Conservation (phyloP, 2,888 invertebrate genomes). For the Scaptomyza parva region DNA sequence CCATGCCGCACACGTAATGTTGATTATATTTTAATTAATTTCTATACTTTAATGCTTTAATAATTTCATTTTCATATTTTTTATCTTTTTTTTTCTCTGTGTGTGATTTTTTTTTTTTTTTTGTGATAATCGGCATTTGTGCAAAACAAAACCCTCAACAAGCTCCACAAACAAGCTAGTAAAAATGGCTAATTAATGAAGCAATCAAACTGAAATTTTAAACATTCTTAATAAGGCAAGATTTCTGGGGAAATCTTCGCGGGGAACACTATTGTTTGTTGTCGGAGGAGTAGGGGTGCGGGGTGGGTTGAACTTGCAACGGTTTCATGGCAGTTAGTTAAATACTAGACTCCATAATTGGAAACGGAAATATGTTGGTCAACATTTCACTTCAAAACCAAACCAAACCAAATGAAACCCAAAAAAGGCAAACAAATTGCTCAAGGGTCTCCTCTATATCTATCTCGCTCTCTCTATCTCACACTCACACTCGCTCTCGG, state of each 20-base stretch:
- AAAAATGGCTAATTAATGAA: background rate
- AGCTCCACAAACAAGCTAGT: background rate
- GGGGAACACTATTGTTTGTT: too few relatives aligned
- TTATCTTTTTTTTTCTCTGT: slow-evolving; percentile 5
- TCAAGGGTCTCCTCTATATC: background rate
- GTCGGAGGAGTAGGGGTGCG: too few relatives aligned
- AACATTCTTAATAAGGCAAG: background rate
- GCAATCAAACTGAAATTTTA: background rate
- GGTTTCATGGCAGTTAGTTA: slow-evolving; percentile 40
- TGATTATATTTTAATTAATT: slow-evolving; percentile 83
- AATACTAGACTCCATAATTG: slow-evolving; percentile 49
- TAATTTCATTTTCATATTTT: slow-evolving; percentile 63
- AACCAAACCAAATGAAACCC: slow-evolving; percentile 26
- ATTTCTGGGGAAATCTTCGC: too few relatives aligned
- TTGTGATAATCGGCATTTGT: slow-evolving; percentile 33
- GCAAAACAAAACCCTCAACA: background rate
- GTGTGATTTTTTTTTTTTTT: background rate
- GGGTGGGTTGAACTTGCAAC: too few relatives aligned
- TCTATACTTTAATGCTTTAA: slow-evolving; percentile 81
- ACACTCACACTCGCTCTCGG: too few relatives aligned
- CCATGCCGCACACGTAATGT: slow-evolving; percentile 80
- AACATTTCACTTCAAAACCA: slow-evolving; percentile 45
- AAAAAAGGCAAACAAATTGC: slow-evolving; percentile 16
- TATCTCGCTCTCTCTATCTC: background rate
- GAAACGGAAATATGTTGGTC: slow-evolving; percentile 64